Evolutionary conservation across 2,797 vertebrate genomes (phyloP), one percentile per base, ranked within the genome.

Genomic region (Podargus strigoides): DNA sequence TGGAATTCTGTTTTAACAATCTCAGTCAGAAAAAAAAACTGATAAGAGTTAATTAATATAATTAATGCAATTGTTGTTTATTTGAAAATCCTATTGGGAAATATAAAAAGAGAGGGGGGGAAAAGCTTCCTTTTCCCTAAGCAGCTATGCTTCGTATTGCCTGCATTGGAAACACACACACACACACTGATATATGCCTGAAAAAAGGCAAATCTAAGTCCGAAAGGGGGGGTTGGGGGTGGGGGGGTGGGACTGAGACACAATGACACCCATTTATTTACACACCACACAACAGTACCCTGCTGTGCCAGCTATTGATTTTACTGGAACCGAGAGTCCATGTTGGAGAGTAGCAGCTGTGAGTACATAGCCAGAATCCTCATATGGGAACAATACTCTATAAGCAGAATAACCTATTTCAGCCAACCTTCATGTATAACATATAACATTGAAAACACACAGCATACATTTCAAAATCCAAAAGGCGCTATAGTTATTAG

Each of bases 221-320:
- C 95, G 82, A 97, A 95, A 94, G 42, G 79, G 46, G 37, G 21
- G 34, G 15, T 44, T 16, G 42, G 42, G 42, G 42, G 42, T 16
- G 30, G 34, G 16, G 7, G 5, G 26, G n/a, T n/a, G n/a, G n/a
- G n/a, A n/a, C n/a, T n/a, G 77, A 94, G 53, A 86, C 86, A 95
- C 95, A 94, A 93, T 95, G 94, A 95, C 91, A 96, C 88, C 92
- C 93, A 95, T 96, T 96, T 97, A 87, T 85, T 89, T 89, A 84
- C 83, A 89, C 39, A 95, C 44, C 82, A 85, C 30, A 86, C 76
- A 96, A 94, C 62, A 85, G 66, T 68, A 93, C 76, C 81, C 77
- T 78, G 70, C 28, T 62, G 74, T 92, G 70, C 82, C 67, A 91
- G 69, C 85, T 89, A 91, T 86, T 94, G 90, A 83, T 69, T 81